These are phyloP conservation scores for Drosophila helvetica DNA, from an alignment of 2,888 invertebrate species.

Conservation along the genomic window DNA sequence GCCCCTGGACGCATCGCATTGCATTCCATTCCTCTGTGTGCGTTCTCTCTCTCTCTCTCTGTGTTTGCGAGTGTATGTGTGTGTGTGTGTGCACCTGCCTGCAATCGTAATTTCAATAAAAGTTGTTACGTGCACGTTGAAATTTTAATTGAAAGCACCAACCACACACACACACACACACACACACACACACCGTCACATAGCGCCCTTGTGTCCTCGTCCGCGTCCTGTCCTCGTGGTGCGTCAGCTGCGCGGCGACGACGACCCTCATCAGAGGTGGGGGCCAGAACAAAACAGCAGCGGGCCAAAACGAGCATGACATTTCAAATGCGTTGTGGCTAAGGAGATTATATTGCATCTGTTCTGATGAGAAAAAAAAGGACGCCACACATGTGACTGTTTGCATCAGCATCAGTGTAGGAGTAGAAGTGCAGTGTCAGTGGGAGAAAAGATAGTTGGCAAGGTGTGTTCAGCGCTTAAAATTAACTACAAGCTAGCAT, in stretches of 20 bases:
- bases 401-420: slow-evolving; percentile 19
- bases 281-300: slow-evolving; percentile 60
- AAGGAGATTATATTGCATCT: slow-evolving; percentile 48
- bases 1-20: slow-evolving; percentile 41
- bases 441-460: background rate
- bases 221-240: slow-evolving; percentile 46
- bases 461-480: slow-evolving; percentile 12
- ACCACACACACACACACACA: slow-evolving; percentile 31
- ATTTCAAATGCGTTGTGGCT: slow-evolving; percentile 46
- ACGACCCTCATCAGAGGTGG: slow-evolving; percentile 61
- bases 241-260: slow-evolving; percentile 56
- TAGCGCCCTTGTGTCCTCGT: slow-evolving; percentile 17
- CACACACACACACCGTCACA: slow-evolving; percentile 5
- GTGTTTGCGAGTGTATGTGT: too few species aligned
- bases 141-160: slow-evolving; percentile 81
- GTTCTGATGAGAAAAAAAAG: slow-evolving; percentile 31
- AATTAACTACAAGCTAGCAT: slow-evolving; percentile 37
- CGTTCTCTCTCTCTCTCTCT: background rate
- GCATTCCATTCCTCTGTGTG: slow-evolving; percentile 18
- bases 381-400: slow-evolving; percentile 29
- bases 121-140: slow-evolving; percentile 77
- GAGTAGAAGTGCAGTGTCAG: background rate
- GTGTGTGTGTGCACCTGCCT: slow-evolving; percentile 54
- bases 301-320: slow-evolving; percentile 43
- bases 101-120: slow-evolving; percentile 79